Evolutionary conservation across 1,140 invertebrate species (phyloP).

Genomic region (Cyclina sinensis): DNA sequence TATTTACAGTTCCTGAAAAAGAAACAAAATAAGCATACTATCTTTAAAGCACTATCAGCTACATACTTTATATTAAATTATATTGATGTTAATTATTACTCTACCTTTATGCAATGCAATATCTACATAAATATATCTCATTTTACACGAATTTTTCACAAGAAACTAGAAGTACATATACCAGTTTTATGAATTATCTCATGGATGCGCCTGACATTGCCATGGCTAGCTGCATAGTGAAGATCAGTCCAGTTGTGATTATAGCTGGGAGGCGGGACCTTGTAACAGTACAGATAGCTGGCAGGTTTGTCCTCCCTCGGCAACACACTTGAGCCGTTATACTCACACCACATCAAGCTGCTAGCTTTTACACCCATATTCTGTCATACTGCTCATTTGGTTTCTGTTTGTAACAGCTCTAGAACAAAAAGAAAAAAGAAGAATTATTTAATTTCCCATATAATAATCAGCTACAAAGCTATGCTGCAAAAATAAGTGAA

Average conservation of each 20-base stretch:
- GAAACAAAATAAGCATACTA: neutral
- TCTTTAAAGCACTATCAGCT: neutral
- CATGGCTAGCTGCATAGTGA: slow-evolving; percentile 80
- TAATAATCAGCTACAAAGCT: too few relatives aligned
- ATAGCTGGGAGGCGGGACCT: slow-evolving; percentile 75
- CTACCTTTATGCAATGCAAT: too few relatives aligned
- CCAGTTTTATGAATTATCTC: slow-evolving; percentile 78
- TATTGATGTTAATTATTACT: slow-evolving; percentile 1
- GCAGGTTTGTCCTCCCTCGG: slow-evolving; percentile 38
- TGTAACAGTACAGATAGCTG: slow-evolving; percentile 68
- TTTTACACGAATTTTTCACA: too few relatives aligned
- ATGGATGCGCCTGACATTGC: slow-evolving; percentile 76
- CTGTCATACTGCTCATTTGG: slow-evolving; percentile 2
- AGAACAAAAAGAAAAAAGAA: too few relatives aligned
- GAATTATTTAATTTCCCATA: too few relatives aligned
- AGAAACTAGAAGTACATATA: slow-evolving; percentile 7
- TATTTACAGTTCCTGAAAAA: slow-evolving; percentile 72
- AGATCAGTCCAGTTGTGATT: slow-evolving; percentile 80
- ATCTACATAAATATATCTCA: neutral
- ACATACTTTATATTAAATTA: neutral
- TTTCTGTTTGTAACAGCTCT: neutral
- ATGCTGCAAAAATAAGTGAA: too few relatives aligned
- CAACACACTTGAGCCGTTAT: slow-evolving; percentile 25
- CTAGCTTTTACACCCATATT: slow-evolving; percentile 71
- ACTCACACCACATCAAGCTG: slow-evolving; percentile 69